phyloP scores from a whole-genome alignment of 1,140 invertebrate genomes.

The Hycleus cichorii region DNA sequence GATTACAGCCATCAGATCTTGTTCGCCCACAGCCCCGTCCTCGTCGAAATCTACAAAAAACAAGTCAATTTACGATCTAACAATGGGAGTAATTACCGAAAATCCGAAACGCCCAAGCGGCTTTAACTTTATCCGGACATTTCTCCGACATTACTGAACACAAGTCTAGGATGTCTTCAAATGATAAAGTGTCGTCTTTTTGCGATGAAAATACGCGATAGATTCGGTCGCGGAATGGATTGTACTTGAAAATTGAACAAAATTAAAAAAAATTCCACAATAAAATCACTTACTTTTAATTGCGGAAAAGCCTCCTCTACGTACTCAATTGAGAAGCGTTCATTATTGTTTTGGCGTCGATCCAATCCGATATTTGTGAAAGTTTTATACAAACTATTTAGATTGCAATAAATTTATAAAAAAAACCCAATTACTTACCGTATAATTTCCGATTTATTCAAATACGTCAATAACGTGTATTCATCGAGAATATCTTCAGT shows the following conservation, averaged over 20 bases:
- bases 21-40: slow-evolving; percentile 48
- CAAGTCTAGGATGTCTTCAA: slow-evolving; percentile 69
- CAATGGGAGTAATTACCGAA: slow-evolving; percentile 50
- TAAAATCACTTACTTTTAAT: slow-evolving; percentile 40
- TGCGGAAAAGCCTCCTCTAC: slow-evolving; percentile 48
- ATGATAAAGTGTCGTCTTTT: slow-evolving; percentile 55
- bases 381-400: slow-evolving; percentile 43
- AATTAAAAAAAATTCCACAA: neutral
- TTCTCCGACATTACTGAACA: slow-evolving; percentile 64
- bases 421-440: slow-evolving; percentile 43
- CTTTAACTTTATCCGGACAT: slow-evolving; percentile 61
- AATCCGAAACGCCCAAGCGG: slow-evolving; percentile 68
- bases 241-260: slow-evolving; percentile 48
- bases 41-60: slow-evolving; percentile 50
- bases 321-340: slow-evolving; percentile 43
- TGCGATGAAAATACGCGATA: slow-evolving; percentile 66
- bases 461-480: slow-evolving; percentile 49
- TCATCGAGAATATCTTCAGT: slow-evolving; percentile 49
- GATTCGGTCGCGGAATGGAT: slow-evolving; percentile 63
- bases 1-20: slow-evolving; percentile 48
- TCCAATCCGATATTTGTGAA: slow-evolving; percentile 17
- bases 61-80: neutral
- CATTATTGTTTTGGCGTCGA: slow-evolving; percentile 18
- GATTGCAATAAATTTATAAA: neutral
- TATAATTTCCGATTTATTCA: slow-evolving; percentile 49